phyloP scores from a whole-genome alignment of 2,797 vertebrate species.

The Lemur catta region DNA sequence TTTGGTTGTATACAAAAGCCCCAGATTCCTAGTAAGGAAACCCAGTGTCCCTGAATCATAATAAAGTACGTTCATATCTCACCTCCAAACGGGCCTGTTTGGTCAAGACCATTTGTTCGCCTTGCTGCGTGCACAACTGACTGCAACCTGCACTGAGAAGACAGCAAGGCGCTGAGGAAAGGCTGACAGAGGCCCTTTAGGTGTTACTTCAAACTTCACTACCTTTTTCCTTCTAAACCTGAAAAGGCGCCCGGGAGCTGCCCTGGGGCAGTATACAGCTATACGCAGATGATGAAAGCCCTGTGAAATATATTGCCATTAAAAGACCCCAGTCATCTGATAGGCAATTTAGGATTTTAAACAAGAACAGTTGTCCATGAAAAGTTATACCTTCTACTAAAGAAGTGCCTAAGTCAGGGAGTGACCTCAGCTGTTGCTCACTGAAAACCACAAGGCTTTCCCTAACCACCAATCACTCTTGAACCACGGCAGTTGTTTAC shows the following conservation, averaged over 20 bases:
- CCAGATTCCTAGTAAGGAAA: neutral
- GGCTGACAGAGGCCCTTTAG: no score
- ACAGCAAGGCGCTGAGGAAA: neutral
- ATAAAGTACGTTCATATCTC: neutral
- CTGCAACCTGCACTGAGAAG: neutral
- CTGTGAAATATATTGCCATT: neutral
- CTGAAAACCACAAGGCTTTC: neutral
- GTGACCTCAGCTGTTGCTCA: neutral
- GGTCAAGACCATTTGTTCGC: neutral
- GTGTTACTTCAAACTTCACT: neutral
- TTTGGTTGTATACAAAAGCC: neutral
- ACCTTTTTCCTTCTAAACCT: neutral
- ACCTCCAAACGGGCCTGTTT: neutral
- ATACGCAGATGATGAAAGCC: neutral
- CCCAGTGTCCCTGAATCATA: neutral
- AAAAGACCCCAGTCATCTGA: neutral
- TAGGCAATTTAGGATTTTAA: neutral
- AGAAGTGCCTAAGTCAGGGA: neutral
- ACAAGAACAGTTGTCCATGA: neutral
- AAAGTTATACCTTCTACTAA: neutral
- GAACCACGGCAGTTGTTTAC: neutral
- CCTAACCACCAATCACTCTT: neutral
- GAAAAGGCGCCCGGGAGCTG: neutral
- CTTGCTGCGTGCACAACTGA: neutral
- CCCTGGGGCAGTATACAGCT: neutral